phyloP scores from a whole-genome alignment of 2,888 invertebrate species.

The Drosophila kanekoi region DNA sequence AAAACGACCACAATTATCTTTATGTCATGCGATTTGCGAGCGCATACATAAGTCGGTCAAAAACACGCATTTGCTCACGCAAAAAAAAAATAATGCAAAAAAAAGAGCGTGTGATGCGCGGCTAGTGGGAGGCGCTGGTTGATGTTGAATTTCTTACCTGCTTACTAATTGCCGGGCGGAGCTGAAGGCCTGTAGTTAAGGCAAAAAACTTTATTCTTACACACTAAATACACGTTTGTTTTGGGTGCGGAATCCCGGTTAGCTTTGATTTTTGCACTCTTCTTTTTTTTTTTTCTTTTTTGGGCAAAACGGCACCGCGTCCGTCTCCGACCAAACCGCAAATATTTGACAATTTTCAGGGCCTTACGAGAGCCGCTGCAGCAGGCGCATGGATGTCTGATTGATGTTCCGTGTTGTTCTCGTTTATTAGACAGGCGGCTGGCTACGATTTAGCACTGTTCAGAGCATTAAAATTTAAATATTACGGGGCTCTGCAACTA shows the following conservation, averaged over 20 bases:
- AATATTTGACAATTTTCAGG: constrained; percentile 48
- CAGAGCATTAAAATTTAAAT: constrained; percentile 49
- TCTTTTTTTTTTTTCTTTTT: constrained; percentile 27
- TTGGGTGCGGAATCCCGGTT: constrained; percentile 19
- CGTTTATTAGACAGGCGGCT: constrained; percentile 20
- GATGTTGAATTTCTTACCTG: constrained; percentile 47
- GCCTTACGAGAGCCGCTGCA: constrained; percentile 33
- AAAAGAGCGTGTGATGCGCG: constrained; percentile 22
- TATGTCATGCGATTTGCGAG: constrained; percentile 37
- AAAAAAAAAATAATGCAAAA: constrained; percentile 22
- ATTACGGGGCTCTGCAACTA: constrained; percentile 54
- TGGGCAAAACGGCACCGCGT: constrained; percentile 56
- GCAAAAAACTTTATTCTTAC: constrained; percentile 63
- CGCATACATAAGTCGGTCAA: constrained; percentile 54
- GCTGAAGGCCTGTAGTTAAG: constrained; percentile 32
- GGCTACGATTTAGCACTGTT: constrained; percentile 35
- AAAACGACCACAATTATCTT: constrained; percentile 56
- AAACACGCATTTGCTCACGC: constrained; percentile 45
- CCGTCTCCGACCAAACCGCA: constrained; percentile 49
- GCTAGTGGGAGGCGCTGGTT: constrained; percentile 22
- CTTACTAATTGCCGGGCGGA: constrained; percentile 49
- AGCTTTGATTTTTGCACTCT: constrained; percentile 23
- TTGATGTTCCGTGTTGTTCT: constrained; percentile 21
- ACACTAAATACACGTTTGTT: constrained; percentile 55
- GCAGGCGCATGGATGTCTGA: constrained; percentile 15